Evolutionary conservation across 2,113 vertebrate species (phyloP), one percentile per base, ranked within the genome.

Genomic region (Rhinoderma darwinii): DNA sequence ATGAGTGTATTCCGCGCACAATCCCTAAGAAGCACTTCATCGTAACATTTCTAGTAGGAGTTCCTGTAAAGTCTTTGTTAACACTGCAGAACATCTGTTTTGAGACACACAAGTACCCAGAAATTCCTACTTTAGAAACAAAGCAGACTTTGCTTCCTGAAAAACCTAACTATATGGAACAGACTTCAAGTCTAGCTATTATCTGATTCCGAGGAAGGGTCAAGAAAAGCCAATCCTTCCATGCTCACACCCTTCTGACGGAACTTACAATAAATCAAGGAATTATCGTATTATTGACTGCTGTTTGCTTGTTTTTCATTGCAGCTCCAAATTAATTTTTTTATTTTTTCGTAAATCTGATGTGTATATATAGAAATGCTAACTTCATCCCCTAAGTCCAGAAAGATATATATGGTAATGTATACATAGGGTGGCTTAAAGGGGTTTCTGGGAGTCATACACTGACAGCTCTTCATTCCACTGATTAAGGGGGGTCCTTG

Each of bases 31-130:
- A 35, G 4, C 15, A 2, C 17, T 35, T 51, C 27, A n/a, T 61
- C 59, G 35, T 17, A 61, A 27, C 9, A 6, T 14, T 47, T 14
- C 54, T 39, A 39, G 51, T 61, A 14, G 15, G 56, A 20, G 54
- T 81, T 81, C 78, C 78, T 63, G 78, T 61, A 39, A 81, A 81
- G 37, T 11, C 54, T 61, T 32, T 80, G 32, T 56, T 59, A 25
- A 7, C 35, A n/a, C 11, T 20, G 56, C 20, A 18, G 25, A 81
- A 41, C 78, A 81, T 81, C 56, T 81, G 37, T 63, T 17, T 81
- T 61, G 35, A 81, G 22, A 20, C 35, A 41, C 27, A 27, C 39
- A 61, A 81, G 25, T 17, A n/a, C 25, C 54, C 6, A 61, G 54
- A 61, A 15, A 1, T 63, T 81, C 14, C 37, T 43, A 37, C 22